A percentile compares a stretch with the other conserved stretches of the same genome.
Conservation (phyloP, 2,113 vertebrate species). For the Sarotherodon lohbergeri region DNA sequence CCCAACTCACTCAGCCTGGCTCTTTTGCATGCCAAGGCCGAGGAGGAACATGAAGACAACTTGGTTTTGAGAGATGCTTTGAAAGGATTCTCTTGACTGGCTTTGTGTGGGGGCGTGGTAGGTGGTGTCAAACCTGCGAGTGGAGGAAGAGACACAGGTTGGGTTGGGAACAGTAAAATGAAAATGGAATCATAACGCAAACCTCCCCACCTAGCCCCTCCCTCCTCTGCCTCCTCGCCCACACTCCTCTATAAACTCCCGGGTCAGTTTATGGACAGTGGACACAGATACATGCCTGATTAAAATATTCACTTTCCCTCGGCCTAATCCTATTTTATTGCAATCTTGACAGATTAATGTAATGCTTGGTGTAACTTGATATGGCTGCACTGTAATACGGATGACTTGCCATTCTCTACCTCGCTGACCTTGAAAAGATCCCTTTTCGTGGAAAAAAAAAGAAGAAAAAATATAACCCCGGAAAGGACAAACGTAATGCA, state of each 20-base stretch:
- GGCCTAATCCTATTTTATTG: conserved; percentile 72
- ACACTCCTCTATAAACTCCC: conserved; percentile 44
- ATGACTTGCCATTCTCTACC: conserved; percentile 49
- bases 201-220: conserved; percentile 9
- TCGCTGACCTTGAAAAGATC: conserved; percentile 64
- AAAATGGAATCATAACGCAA: conserved; percentile 52
- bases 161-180: conserved; percentile 24
- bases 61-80: conserved; percentile 94
- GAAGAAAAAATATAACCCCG: not conserved
- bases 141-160: conserved; percentile 31
- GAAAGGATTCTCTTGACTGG: conserved; percentile 98
- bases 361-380: conserved; percentile 73
- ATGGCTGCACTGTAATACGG: conserved; percentile 49
- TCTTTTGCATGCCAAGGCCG: conserved; percentile 86
- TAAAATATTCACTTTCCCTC: conserved; percentile 74
- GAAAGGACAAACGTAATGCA: conserved; percentile 32
- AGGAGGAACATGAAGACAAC: conserved; percentile 92
- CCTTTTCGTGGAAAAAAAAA: conserved; percentile 9
- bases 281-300: conserved; percentile 66
- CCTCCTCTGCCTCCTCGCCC: not conserved
- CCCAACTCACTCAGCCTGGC: conserved; percentile 84
- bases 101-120: conserved; percentile 99
- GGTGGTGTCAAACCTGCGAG: conserved; percentile 96
- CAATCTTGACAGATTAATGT: conserved; percentile 75
- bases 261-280: conserved; percentile 61